A percentile compares a stretch with the other conserved stretches of the same genome.
Evolutionary conservation across 2,797 vertebrate genomes (phyloP).

Genomic region (Acanthiza pusilla): DNA sequence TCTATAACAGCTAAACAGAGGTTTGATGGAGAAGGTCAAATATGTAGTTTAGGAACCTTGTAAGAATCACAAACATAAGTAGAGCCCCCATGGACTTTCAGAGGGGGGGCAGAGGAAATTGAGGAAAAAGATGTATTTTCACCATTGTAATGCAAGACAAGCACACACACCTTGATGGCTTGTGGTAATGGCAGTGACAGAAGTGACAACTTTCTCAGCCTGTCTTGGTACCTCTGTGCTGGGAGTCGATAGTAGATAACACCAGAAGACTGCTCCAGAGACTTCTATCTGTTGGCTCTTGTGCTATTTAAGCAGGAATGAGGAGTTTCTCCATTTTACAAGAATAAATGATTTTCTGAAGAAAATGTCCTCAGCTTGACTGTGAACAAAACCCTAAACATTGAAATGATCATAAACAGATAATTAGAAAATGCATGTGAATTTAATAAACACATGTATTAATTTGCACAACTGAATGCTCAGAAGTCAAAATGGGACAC

Average conservation of each 20-base stretch:
- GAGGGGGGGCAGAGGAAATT: background rate
- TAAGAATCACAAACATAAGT: background rate
- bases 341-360: background rate
- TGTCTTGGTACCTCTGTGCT: background rate
- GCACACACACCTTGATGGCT: background rate
- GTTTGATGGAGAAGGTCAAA: background rate
- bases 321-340: background rate
- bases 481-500: background rate
- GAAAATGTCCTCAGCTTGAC: background rate
- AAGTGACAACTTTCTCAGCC: background rate
- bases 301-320: background rate
- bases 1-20: background rate
- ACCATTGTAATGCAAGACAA: rapidly evolving
- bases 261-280: background rate
- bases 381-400: background rate
- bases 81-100: background rate
- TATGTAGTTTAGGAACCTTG: background rate
- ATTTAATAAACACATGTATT: background rate
- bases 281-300: background rate
- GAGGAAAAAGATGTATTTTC: background rate
- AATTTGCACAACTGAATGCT: background rate
- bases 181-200: background rate
- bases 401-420: background rate
- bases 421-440: background rate
- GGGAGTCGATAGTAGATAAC: background rate